A percentile compares a stretch with the other conserved stretches of the same genome.
Conservation (phyloP, 2,797 vertebrate species). For the Pseudochirops cupreus region DNA sequence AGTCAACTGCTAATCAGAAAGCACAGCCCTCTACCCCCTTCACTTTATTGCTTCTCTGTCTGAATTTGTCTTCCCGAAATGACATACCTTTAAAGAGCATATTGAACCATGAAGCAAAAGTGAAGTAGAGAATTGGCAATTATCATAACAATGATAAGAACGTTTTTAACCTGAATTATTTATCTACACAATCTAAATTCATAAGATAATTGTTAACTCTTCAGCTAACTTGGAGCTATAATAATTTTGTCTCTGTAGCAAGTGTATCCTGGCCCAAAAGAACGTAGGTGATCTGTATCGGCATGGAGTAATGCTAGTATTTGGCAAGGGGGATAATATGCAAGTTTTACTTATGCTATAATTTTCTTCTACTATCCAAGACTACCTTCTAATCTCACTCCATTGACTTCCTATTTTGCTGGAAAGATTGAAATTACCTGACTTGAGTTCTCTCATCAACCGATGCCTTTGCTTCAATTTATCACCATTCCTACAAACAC, state of each 20-base stretch:
- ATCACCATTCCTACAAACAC: neutral
- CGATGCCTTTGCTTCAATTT: neutral
- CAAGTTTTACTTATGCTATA: neutral
- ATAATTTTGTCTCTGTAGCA: neutral
- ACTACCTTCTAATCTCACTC: neutral
- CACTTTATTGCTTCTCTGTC: neutral
- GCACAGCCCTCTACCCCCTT: neutral
- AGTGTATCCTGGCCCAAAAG: neutral
- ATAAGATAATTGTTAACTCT: neutral
- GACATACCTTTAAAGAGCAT: slow-evolving; percentile 15
- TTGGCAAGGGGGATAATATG: neutral
- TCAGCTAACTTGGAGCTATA: neutral
- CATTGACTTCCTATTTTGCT: neutral
- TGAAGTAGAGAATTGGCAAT: neutral
- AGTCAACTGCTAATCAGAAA: neutral
- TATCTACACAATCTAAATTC: neutral
- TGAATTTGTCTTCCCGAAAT: neutral
- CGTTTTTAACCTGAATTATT: slow-evolving; percentile 18
- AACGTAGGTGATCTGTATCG: neutral
- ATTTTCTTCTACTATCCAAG: neutral
- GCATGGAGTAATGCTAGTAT: neutral
- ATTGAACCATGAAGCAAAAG: neutral
- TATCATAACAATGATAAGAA: slow-evolving; percentile 5
- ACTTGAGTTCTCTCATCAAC: slow-evolving; percentile 2
- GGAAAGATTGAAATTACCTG: neutral